Evolutionary conservation across 2,888 invertebrate species (phyloP), one percentile per base, ranked within the genome.

Genomic region (Mechanitis mazaeus): DNA sequence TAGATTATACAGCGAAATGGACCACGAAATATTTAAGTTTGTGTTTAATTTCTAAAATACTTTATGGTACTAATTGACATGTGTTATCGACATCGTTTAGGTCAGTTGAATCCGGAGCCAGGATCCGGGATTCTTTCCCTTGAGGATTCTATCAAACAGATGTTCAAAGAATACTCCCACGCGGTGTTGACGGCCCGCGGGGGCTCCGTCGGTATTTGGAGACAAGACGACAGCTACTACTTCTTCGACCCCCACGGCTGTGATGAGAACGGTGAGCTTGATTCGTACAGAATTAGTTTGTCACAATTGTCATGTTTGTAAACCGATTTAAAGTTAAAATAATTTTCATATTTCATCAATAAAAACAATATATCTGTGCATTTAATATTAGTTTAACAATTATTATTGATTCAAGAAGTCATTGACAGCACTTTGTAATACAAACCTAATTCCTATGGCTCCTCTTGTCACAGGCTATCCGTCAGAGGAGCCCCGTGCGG

Each of bases 181-280:
- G 93, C 91, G 0, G 87, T 94, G 4, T 75, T 94, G 38, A 93
- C 92, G 0, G 89, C 92, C 0, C 84, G 92, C 3, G 91, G 91
- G 0, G 84, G 84, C 0, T 92, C 93, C 0, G 75, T 91, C 0
- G 92, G 91, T 0, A 79, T 94, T 2, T 93, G 93, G 92, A 85
- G 80, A 60, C 79, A 87, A 1, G 86, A 87, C 0, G 73, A 84
- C 2, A 84, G 83, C 55, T 87, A 80, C 63, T 92, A 91, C 67
- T 84, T 91, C 72, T 93, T 92, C 57, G 93, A 94, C 69, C 92
- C 93, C 0, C 91, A 92, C 31, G 90, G 90, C 0, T 91, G 92
- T 59, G 91, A 92, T 67, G 91, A 91, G 11, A 83, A 90, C 31
- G 94, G 94, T 73, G 58, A 75, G 72, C 59, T 35, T 31, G 31